A percentile compares a stretch with the other conserved stretches of the same genome.
phyloP scores from a whole-genome alignment of 2,113 vertebrate genomes.

The Alligator mississippiensis region DNA sequence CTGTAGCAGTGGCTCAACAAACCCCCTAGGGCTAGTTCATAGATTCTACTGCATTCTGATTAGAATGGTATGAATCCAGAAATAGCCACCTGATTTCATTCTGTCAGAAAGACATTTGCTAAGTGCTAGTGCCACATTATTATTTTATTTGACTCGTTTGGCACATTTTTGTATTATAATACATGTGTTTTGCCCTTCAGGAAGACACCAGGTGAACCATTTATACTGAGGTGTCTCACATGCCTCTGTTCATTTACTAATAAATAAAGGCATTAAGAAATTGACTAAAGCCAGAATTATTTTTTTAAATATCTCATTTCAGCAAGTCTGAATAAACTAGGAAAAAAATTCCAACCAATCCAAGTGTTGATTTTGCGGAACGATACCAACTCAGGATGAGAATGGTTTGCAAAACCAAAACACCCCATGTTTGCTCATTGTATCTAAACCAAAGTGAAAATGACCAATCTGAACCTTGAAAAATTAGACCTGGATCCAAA shows the following conservation, averaged over 20 bases:
- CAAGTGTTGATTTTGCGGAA: background rate
- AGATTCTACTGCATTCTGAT: slow-evolving; percentile 69
- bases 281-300: background rate
- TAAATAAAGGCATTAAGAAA: background rate
- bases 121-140: slow-evolving; percentile 38
- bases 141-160: slow-evolving; percentile 46
- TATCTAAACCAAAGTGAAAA: background rate
- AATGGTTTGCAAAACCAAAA: background rate
- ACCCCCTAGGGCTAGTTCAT: slow-evolving; percentile 63
- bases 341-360: background rate
- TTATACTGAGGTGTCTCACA: background rate
- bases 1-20: slow-evolving; percentile 69
- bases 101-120: slow-evolving; percentile 56
- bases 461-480: background rate
- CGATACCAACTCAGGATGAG: background rate
- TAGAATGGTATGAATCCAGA: slow-evolving; percentile 63
- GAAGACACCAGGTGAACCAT: slow-evolving; percentile 2
- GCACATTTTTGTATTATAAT: slow-evolving; percentile 49
- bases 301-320: slow-evolving; percentile 11
- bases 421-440: background rate
- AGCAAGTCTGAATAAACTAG: background rate
- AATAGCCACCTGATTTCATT: slow-evolving; percentile 63
- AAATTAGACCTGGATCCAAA: background rate
- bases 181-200: slow-evolving; percentile 17
- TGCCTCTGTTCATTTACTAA: background rate